Conservation (phyloP, 2,888 invertebrate genomes). For the Orchestes rusci region DNA sequence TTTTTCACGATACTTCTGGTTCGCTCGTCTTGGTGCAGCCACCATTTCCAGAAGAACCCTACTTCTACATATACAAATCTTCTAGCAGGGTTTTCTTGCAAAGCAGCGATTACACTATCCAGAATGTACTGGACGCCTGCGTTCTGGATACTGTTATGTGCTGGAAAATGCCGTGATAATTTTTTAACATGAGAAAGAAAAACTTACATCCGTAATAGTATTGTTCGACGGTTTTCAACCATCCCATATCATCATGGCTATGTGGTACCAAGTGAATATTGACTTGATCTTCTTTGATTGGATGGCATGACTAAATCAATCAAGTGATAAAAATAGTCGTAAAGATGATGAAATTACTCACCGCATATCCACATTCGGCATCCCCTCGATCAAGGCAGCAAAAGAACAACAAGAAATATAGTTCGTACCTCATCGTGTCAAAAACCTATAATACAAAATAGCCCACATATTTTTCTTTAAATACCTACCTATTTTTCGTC, state of each 20-base stretch:
- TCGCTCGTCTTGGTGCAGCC: slow-evolving; percentile 53
- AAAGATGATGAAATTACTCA: neutral
- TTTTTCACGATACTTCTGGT: slow-evolving; percentile 49
- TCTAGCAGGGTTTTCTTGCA: slow-evolving; percentile 61
- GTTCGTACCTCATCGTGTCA: no score
- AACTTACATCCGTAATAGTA: slow-evolving; percentile 60
- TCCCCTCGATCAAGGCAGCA: neutral
- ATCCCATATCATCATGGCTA: slow-evolving; percentile 80
- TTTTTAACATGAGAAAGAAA: neutral
- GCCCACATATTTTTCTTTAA: no score
- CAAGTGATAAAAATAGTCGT: neutral
- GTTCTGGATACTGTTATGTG: slow-evolving; percentile 5
- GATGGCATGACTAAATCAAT: slow-evolving; percentile 45
- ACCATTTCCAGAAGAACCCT: slow-evolving; percentile 74
- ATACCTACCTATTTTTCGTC: no score
- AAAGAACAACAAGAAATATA: no score
- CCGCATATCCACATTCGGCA: slow-evolving; percentile 5
- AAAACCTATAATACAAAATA: no score
- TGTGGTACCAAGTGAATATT: slow-evolving; percentile 78
- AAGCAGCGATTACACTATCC: slow-evolving; percentile 70
- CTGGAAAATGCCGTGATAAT: slow-evolving; percentile 1
- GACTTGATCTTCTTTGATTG: slow-evolving; percentile 50
- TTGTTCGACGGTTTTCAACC: slow-evolving; percentile 79
- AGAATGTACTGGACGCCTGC: slow-evolving; percentile 70
- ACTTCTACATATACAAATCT: slow-evolving; percentile 79